Evolutionary conservation across 1,140 invertebrate species (phyloP), one percentile per base, ranked within the genome.

Genomic region (Lasioglossum baleicum): DNA sequence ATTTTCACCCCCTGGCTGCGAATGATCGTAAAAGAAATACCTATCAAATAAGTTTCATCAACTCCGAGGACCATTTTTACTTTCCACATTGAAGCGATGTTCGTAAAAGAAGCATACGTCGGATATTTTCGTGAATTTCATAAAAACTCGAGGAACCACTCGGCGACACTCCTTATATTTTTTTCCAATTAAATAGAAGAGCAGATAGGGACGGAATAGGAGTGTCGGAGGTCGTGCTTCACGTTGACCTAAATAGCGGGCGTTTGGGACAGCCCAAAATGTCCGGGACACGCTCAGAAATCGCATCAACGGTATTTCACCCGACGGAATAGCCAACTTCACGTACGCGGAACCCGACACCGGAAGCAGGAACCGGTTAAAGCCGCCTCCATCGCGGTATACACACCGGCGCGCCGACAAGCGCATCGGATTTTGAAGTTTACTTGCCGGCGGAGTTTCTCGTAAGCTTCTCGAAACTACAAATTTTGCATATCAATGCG

Each of bases 401-500:
- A 56, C 17, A 67, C n/a, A 53, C 51, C 51, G 35, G 48, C 22
- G 22, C 74, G 31, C 40, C 66, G 68, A 64, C 61, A 66, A 66
- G 70, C 77, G 68, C 80, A 75, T 82, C 67, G 69, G 76, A 84
- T 86, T 80, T 86, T 80, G 65, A 84, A 88, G 87, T 88, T 88
- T 88, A 82, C 82, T 80, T 75, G 76, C 68, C 73, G 68, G 61
- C 7, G 66, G 60, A 71, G 66, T 87, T 75, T 61, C 84, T 72
- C 75, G 77, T 83, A 83, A 87, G 86, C 86, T 86, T 61, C 87
- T 77, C 82, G 80, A 82, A 88, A 88, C 86, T 87, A 88, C 84
- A 88, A 88, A 88, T 88, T 88, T 88, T 88, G 86, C 87, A 88
- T 86, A 88, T 86, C 86, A 88, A 88, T 88, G 82, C 82, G 75